phyloP scores from a whole-genome alignment of 92 coral and sea anemone genomes.

The Paragorgia papillata region DNA sequence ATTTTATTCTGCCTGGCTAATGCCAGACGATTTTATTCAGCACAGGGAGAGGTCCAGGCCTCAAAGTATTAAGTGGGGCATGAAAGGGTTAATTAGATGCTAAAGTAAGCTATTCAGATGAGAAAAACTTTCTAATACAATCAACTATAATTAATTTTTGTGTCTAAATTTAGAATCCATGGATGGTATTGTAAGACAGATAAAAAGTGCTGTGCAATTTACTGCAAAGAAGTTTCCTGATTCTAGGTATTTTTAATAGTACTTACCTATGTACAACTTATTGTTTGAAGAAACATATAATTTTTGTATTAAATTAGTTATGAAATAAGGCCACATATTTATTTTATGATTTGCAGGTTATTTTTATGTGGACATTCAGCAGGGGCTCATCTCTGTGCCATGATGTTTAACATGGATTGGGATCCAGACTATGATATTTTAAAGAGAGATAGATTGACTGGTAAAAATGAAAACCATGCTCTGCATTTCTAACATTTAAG shows the following conservation, averaged over 20 bases:
- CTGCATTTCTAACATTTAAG: neutral
- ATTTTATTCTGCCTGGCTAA: too few relatives aligned
- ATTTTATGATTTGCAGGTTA: constrained; percentile 34
- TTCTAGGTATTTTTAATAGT: constrained; percentile 50
- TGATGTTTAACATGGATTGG: constrained; percentile 69
- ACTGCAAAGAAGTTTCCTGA: constrained; percentile 56
- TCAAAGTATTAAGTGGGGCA: too few relatives aligned
- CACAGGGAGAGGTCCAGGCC: too few relatives aligned
- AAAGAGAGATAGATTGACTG: neutral
- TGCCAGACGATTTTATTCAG: too few relatives aligned
- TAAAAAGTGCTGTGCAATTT: constrained; percentile 54
- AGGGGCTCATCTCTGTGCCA: constrained; percentile 85
- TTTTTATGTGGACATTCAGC: constrained; percentile 80
- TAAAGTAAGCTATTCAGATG: too few relatives aligned
- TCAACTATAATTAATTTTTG: too few relatives aligned
- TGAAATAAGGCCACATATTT: neutral
- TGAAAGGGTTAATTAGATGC: too few relatives aligned
- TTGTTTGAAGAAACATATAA: too few relatives aligned
- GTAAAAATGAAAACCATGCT: neutral
- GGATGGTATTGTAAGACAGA: constrained; percentile 63
- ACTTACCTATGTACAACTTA: too few relatives aligned
- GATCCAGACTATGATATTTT: constrained; percentile 4
- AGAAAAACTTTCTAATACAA: neutral
- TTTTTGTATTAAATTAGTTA: too few relatives aligned
- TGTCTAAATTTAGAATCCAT: constrained; percentile 40